A percentile compares a stretch with the other conserved stretches of the same genome.
phyloP scores from a whole-genome alignment of 92 coral and sea anemone species.

The Porites rus region DNA sequence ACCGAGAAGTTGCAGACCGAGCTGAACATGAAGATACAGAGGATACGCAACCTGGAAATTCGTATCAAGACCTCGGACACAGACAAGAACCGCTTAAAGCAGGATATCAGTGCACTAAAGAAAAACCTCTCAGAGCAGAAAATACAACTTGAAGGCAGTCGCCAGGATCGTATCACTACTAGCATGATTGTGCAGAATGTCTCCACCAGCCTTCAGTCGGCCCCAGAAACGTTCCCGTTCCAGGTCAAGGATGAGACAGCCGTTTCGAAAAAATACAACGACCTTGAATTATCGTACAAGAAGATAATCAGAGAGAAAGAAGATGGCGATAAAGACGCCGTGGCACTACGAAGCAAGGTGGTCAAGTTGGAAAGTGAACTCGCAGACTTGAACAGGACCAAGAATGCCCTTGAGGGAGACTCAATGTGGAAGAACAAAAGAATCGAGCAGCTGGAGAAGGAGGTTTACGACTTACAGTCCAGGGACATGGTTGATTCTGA shows the following conservation, averaged over 20 bases:
- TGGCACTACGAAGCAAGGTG: slow-evolving; percentile 62
- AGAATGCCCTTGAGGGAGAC: slow-evolving; percentile 89
- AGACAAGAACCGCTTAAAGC: slow-evolving; percentile 73
- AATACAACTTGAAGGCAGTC: slow-evolving; percentile 82
- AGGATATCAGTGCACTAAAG: slow-evolving; percentile 70
- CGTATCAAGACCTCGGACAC: slow-evolving; percentile 76
- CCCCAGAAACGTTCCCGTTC: slow-evolving; percentile 76
- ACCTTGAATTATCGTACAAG: slow-evolving; percentile 89
- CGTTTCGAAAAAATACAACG: slow-evolving; percentile 82
- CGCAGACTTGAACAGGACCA: slow-evolving; percentile 73
- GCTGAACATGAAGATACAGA: slow-evolving; percentile 76
- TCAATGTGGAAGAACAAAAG: slow-evolving; percentile 83
- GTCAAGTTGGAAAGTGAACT: slow-evolving; percentile 77
- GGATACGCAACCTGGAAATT: slow-evolving; percentile 79
- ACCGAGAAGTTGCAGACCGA: slow-evolving; percentile 78
- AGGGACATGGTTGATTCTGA: slow-evolving; percentile 87
- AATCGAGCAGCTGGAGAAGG: slow-evolving; percentile 84
- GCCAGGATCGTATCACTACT: slow-evolving; percentile 70
- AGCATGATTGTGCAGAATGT: slow-evolving; percentile 77
- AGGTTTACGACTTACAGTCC: slow-evolving; percentile 74
- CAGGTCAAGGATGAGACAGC: slow-evolving; percentile 63
- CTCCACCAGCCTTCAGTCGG: slow-evolving; percentile 82
- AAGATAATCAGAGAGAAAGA: slow-evolving; percentile 79
- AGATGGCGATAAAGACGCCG: slow-evolving; percentile 63
- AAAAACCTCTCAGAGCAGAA: slow-evolving; percentile 83